Evolutionary conservation across 2,888 invertebrate species (phyloP), one percentile per base, ranked within the genome.

Genomic region (Leptinotarsa juncta): DNA sequence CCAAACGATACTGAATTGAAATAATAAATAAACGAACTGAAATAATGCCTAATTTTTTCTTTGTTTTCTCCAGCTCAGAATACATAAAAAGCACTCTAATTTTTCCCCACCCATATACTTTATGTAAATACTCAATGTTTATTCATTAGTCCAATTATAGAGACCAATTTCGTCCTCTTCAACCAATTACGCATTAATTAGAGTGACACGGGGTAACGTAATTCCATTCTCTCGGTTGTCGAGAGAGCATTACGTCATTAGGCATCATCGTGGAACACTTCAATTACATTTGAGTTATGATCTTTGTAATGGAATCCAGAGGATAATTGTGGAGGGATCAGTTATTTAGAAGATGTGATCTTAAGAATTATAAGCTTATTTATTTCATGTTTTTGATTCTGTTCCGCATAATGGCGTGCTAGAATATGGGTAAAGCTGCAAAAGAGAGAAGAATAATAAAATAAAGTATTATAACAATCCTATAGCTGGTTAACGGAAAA

Each of bases 141-240:
- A 70, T 67, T 70, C 75, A 72, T 75, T 72, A 75, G 67, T 23
- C 51, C 66, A 72, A 75, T 75, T 75, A 72, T 26, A 15, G 55
- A 15, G 53, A 42, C 60, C 65, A 23, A 75, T 72, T 75, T 70
- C 53, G 60, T 55, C 71, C 75, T 75, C 72, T 72, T 72, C 62
- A 62, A 50, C 70, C 72, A 72, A 75, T 75, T 72, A 75, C 65
- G 60, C 69, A 66, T 74, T 69, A 72, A 75, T 75, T 71, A 75
- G 42, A 16, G 66, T 53, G 66, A 66, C 66, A 65, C 65, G n/a
- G 53, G 55, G 32, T 53, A 53, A 32, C 53, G 55, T 65, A 65
- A 65, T 71, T 66, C 62, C 65, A 49, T 65, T 26, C 60, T 57
- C 20, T 65, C 51, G 49, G 60, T 20, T 23, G 70, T 51, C 49